phyloP scores from a whole-genome alignment of 2,888 invertebrate genomes.

The Melanotus villosus region DNA sequence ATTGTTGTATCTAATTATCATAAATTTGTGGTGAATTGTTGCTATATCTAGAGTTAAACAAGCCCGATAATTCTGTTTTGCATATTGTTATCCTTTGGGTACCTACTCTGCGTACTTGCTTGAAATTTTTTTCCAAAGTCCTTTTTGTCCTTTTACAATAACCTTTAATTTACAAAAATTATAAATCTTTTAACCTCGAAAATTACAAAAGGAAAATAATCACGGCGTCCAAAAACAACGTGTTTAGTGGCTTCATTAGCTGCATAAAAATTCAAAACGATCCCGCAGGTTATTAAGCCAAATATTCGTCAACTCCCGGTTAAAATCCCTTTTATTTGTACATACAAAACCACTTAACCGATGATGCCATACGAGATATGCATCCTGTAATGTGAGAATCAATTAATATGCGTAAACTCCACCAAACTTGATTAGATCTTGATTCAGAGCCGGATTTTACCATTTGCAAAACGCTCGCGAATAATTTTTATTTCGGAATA shows the following conservation, averaged over 20 bases:
- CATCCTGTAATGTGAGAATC: conserved; percentile 36
- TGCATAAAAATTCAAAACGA: neutral
- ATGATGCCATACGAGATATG: conserved; percentile 42
- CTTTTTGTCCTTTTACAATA: no score
- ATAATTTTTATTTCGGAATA: no score
- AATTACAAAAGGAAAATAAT: no score
- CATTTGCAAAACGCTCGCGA: neutral
- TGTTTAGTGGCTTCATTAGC: neutral
- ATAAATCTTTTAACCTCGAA: no score
- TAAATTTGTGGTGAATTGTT: conserved; percentile 64
- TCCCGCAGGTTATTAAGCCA: conserved; percentile 22
- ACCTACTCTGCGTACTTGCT: neutral
- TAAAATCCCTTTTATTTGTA: conserved; percentile 45
- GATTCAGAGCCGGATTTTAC: conserved; percentile 10
- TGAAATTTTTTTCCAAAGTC: neutral
- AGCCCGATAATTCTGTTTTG: conserved; percentile 49
- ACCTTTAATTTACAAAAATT: no score
- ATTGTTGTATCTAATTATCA: conserved; percentile 65
- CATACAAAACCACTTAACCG: conserved; percentile 47
- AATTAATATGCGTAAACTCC: conserved; percentile 35
- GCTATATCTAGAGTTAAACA: conserved; percentile 56
- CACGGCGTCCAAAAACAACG: no score
- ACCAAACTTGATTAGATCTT: conserved; percentile 31
- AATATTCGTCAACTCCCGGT: conserved; percentile 37
- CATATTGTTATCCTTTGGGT: neutral